Conservation (phyloP, 2,797 vertebrate genomes). For the Pipistrellus pygmaeus region DNA sequence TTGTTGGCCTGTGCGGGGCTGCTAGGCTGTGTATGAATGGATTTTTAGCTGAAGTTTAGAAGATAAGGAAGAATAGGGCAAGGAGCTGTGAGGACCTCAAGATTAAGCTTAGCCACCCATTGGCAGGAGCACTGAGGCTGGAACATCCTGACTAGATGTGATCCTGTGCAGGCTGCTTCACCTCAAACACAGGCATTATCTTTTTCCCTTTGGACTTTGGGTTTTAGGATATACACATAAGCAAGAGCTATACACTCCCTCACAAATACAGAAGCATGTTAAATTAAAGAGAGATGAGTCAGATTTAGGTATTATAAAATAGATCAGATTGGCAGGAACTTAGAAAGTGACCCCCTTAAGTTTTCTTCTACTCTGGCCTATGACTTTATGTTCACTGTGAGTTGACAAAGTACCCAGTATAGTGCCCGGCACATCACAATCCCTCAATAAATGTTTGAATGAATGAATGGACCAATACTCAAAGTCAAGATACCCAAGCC, state of each 20-base stretch:
- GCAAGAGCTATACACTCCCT: slow-evolving; percentile 33
- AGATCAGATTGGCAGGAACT: slow-evolving; percentile 71
- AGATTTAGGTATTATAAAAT: slow-evolving; percentile 73
- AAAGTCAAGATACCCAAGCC: not conserved
- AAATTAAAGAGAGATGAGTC: slow-evolving; percentile 79
- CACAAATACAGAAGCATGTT: slow-evolving; percentile 77
- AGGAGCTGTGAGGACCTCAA: slow-evolving; percentile 15
- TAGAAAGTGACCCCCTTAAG: slow-evolving; percentile 76
- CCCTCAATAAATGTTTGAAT: slow-evolving; percentile 25
- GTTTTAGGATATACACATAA: slow-evolving; percentile 27
- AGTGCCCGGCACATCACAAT: slow-evolving; percentile 25
- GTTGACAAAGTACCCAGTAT: not conserved
- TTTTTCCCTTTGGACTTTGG: not conserved
- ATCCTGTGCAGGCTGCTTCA: not conserved
- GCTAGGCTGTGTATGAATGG: slow-evolving; percentile 60
- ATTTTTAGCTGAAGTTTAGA: slow-evolving; percentile 83
- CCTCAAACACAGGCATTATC: not conserved
- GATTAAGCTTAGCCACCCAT: slow-evolving; percentile 30
- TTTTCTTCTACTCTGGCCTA: slow-evolving; percentile 16
- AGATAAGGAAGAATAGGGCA: slow-evolving; percentile 73
- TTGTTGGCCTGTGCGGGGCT: slow-evolving; percentile 16
- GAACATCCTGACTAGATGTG: not conserved
- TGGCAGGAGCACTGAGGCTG: not conserved
- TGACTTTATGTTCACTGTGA: not conserved
- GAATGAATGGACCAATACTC: slow-evolving; percentile 17